A percentile compares a stretch with the other conserved stretches of the same genome.
These are phyloP conservation scores for Drosophila sordidapex DNA, from an alignment of 2,888 invertebrate species.

Conservation along the genomic window DNA sequence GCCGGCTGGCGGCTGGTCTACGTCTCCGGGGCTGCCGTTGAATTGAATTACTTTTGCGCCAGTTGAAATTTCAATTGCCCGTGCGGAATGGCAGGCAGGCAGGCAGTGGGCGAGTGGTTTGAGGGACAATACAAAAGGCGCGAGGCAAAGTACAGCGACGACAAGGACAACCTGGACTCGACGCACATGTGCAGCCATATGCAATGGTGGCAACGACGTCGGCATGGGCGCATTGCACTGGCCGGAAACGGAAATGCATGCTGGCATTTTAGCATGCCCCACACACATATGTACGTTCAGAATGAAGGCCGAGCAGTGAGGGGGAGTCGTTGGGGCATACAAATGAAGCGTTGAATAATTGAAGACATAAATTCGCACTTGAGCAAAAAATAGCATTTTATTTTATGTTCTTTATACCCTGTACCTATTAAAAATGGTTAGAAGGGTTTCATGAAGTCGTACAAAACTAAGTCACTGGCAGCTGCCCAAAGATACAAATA, in stretches of 20 bases:
- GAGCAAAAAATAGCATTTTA: constrained; percentile 53
- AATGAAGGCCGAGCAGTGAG: constrained; percentile 1
- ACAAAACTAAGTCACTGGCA: background rate
- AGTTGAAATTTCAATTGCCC: constrained; percentile 80
- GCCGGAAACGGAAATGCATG: constrained; percentile 81
- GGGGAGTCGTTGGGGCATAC: constrained; percentile 46
- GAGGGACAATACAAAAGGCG: constrained; percentile 27
- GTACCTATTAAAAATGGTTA: background rate
- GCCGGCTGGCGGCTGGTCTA: constrained; percentile 47
- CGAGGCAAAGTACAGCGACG: constrained; percentile 26
- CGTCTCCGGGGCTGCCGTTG: constrained; percentile 73
- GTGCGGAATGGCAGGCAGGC: constrained; percentile 18
- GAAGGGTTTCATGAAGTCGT: background rate
- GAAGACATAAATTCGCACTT: constrained; percentile 80
- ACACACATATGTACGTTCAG: constrained; percentile 13
- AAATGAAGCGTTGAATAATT: constrained; percentile 83
- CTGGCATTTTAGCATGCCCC: constrained; percentile 74
- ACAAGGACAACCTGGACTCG: constrained; percentile 27
- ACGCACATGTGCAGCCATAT: constrained; percentile 75
- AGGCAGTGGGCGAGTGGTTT: background rate
- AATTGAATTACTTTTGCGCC: constrained; percentile 82
- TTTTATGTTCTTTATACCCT: constrained; percentile 8
- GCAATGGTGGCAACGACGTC: constrained; percentile 49
- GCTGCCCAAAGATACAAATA: background rate
- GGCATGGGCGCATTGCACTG: constrained; percentile 51